Conservation (phyloP, 2,888 invertebrate genomes). For the Erebia epiphron region DNA sequence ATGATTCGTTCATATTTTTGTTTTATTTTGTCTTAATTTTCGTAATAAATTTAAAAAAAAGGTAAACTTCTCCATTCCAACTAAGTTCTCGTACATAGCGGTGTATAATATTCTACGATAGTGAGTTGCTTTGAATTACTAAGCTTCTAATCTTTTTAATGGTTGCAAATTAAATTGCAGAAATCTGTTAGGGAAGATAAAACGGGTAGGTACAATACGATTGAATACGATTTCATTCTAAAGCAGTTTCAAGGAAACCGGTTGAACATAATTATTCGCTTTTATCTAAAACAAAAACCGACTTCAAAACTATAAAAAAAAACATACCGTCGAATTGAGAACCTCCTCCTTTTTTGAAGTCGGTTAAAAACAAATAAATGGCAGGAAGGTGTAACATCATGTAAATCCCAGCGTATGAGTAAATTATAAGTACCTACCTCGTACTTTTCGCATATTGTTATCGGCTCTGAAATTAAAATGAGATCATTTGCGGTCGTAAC, state of each 20-base stretch:
- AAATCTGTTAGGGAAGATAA: background rate
- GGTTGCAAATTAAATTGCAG: background rate
- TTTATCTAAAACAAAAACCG: too few species aligned
- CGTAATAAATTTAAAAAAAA: too few species aligned
- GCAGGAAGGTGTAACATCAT: background rate
- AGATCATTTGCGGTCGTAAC: slow-evolving; percentile 14
- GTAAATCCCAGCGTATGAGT: background rate
- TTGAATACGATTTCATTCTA: background rate
- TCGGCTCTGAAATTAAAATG: slow-evolving; percentile 1
- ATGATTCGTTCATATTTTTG: too few species aligned
- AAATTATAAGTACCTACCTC: background rate
- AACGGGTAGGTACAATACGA: background rate
- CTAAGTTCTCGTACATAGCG: background rate
- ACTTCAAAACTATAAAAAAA: too few species aligned
- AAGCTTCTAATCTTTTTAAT: background rate
- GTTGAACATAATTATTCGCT: too few species aligned
- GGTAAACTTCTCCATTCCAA: too few species aligned
- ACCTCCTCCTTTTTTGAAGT: too few species aligned
- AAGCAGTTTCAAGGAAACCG: background rate
- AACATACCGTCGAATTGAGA: too few species aligned
- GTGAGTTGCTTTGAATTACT: background rate
- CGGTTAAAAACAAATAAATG: background rate
- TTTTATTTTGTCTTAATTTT: too few species aligned
- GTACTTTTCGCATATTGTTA: background rate
- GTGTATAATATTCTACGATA: background rate